Evolutionary conservation across 2,113 vertebrate genomes (phyloP).

Genomic region (Trogon melanurus): DNA sequence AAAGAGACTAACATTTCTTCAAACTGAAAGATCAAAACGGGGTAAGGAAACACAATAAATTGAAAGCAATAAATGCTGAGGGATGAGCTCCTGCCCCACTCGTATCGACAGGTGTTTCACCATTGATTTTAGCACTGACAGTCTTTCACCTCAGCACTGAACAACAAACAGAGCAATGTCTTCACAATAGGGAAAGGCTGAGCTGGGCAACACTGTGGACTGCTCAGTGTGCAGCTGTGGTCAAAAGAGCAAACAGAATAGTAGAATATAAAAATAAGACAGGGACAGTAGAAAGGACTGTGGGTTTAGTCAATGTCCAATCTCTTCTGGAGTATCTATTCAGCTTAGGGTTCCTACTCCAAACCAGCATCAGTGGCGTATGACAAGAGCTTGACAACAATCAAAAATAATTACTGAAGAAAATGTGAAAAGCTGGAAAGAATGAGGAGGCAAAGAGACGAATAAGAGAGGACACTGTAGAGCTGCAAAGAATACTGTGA

Average conservation of each 20-base stretch:
- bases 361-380: neutral
- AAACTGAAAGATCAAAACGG: slow-evolving; percentile 25
- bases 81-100: neutral
- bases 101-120: neutral
- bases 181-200: neutral
- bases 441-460: neutral
- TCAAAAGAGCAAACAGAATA: neutral
- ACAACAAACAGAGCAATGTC: neutral
- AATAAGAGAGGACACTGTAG: neutral
- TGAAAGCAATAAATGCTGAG: slow-evolving; percentile 13
- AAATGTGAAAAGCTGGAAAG: neutral
- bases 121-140: neutral
- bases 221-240: neutral
- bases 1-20: slow-evolving; percentile 2
- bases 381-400: neutral
- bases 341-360: neutral
- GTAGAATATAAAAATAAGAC: neutral
- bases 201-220: neutral
- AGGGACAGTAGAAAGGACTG: neutral
- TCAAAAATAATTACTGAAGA: neutral
- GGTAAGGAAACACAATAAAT: slow-evolving; percentile 1
- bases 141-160: neutral
- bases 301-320: neutral
- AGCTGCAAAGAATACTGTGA: neutral
- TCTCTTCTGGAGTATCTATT: neutral